phyloP scores from a whole-genome alignment of 2,113 vertebrate species.

The Lophius piscatorius region DNA sequence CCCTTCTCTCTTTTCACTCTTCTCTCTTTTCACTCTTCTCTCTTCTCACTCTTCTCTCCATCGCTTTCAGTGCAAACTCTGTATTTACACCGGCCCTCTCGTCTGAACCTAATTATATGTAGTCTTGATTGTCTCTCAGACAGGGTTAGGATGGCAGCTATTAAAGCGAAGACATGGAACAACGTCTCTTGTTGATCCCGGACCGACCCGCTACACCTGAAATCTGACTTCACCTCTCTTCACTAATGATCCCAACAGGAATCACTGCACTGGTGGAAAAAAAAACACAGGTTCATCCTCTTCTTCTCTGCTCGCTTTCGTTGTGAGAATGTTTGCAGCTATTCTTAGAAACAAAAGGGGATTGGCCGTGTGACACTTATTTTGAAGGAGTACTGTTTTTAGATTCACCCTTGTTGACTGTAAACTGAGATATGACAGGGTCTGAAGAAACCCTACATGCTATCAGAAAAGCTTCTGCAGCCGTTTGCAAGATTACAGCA shows the following conservation, averaged over 20 bases:
- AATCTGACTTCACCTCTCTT: no score
- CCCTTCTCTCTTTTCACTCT: neutral
- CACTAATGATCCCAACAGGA: no score
- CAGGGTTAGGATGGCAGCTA: conserved; percentile 24
- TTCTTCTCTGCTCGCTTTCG: neutral
- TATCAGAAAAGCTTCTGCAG: conserved; percentile 2
- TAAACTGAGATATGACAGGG: neutral
- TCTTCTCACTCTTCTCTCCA: neutral
- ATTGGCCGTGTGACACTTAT: neutral
- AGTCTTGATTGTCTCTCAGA: conserved; percentile 51
- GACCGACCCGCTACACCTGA: no score
- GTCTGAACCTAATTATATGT: conserved; percentile 43
- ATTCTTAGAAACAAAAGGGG: conserved; percentile 20
- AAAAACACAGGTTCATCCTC: neutral
- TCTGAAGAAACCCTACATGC: neutral
- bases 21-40: no score
- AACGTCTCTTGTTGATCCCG: no score
- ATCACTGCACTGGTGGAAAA: no score
- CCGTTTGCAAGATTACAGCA: conserved; percentile 41
- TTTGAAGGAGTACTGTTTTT: neutral
- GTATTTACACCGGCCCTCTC: neutral
- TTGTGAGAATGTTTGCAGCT: neutral
- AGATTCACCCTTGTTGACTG: neutral
- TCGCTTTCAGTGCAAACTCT: neutral
- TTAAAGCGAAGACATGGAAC: no score